A percentile compares a stretch with the other conserved stretches of the same genome.
Evolutionary conservation across 2,797 vertebrate species (phyloP).

Genomic region (Notamacropus eugenii): DNA sequence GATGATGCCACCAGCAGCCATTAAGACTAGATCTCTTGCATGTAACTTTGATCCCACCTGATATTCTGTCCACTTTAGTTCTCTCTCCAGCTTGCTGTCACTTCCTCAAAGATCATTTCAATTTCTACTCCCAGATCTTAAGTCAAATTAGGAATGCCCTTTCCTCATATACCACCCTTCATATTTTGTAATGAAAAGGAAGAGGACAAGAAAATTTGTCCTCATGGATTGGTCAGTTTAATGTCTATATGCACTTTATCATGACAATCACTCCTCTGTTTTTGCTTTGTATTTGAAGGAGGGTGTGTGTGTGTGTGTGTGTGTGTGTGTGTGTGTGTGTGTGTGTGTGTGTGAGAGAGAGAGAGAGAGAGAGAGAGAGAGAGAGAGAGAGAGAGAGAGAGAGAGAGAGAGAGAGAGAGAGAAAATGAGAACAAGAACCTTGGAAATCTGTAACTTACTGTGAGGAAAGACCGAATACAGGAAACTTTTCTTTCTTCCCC

Average conservation of each 20-base stretch:
- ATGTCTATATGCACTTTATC: background rate
- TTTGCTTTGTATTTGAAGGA: background rate
- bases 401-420: too few relatives aligned
- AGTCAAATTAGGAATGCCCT: slow-evolving; percentile 8
- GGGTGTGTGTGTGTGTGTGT: too few relatives aligned
- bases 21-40: background rate
- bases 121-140: slow-evolving; percentile 3
- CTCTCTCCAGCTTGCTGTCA: background rate
- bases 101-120: slow-evolving; percentile 61
- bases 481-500: slow-evolving; percentile 14
- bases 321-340: too few relatives aligned
- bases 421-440: too few relatives aligned
- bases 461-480: slow-evolving; percentile 61
- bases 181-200: background rate
- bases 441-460: slow-evolving; percentile 38
- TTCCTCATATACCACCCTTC: background rate
- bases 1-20: background rate
- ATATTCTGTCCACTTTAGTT: slow-evolving; percentile 15
- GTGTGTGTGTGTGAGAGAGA: fast-evolving
- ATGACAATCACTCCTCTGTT: slow-evolving; percentile 10
- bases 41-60: background rate
- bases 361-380: background rate
- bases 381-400: background rate
- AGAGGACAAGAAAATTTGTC: background rate
- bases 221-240: background rate